Percentiles rank a stretch among this genome's conserved stretches.
Evolutionary conservation across 64 coral and sea anemone genomes (phyloP).

Genomic region (Trachythela sp.): DNA sequence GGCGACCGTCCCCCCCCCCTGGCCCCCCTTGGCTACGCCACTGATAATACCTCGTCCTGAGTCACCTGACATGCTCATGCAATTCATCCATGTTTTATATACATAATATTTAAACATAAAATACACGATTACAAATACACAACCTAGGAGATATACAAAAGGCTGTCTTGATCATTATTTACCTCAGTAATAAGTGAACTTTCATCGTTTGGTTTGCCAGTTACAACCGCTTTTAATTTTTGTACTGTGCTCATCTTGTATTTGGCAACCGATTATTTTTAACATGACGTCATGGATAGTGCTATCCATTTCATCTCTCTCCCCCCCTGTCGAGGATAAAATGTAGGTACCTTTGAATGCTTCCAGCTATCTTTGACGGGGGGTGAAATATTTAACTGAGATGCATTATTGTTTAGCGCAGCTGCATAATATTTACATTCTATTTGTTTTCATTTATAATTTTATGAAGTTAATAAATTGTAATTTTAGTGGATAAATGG

Average conservation of each 20-base stretch:
- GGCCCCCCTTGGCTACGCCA: no score
- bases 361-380: neutral
- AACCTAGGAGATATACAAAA: neutral
- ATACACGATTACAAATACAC: neutral
- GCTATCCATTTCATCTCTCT: neutral
- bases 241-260: constrained; percentile 89
- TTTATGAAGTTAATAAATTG: neutral
- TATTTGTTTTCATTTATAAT: neutral
- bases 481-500: neutral
- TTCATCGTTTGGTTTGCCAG: constrained; percentile 65
- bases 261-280: neutral
- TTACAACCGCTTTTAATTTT: constrained; percentile 74
- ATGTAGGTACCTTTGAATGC: neutral
- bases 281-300: neutral
- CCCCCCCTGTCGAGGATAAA: neutral
- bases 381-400: no score
- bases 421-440: neutral
- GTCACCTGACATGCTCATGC: neutral
- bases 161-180: neutral
- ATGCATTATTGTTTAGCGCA: neutral
- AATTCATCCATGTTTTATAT: neutral
- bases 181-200: constrained; percentile 97
- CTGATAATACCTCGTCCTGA: no score
- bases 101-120: neutral
- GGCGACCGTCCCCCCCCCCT: no score